Evolutionary conservation across 2,113 vertebrate genomes (phyloP), one percentile per base, ranked within the genome.

Genomic region (Aphyosemion australe): DNA sequence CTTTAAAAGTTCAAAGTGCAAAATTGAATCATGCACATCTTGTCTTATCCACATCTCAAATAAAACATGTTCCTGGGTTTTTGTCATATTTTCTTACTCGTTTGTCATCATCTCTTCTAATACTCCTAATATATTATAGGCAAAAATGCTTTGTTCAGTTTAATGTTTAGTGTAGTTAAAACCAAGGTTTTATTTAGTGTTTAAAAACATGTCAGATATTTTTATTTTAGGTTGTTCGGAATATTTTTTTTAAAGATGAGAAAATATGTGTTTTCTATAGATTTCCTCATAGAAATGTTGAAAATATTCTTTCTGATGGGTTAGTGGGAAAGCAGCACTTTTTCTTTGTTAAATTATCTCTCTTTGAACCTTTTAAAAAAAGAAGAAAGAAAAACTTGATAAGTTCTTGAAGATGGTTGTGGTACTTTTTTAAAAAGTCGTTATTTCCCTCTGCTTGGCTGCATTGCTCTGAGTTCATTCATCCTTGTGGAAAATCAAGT

Each of bases 401-500:
- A n/a, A 61, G 19, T 18, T 13, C 42, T 68, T 19, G 20, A 61
- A 51, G 14, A 10, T 8, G 48, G 4, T 20, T 20, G 8, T 10
- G 11, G 18, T 19, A 6, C 2, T 19, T 5, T n/a, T 20, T 20
- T 2, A 19, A 2, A 2, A 26, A 34, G 52, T 8, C 1, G 26
- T 32, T 34, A 34, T 55, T 55, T 39, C n/a, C 31, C 9, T 56
- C 34, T 41, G n/a, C 51, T 64, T 47, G 34, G 57, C 18, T 21
- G 50, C 19, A 46, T 61, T 61, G 39, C 41, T 59, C 45, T n/a
- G 56, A 60, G 63, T 62, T 45, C 12, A 10, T 58, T 60, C 14
- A 31, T 26, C 43, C 10, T 43, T 32, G 32, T 48, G 79, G 53
- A 64, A 60, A 48, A 39, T 61, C 10, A 6, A 48, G 15, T 56